Percentiles rank a stretch among this genome's conserved stretches.
These are phyloP conservation scores for Aleadryas rufinucha DNA, from an alignment of 2,113 vertebrate genomes.

Conservation along the genomic window DNA sequence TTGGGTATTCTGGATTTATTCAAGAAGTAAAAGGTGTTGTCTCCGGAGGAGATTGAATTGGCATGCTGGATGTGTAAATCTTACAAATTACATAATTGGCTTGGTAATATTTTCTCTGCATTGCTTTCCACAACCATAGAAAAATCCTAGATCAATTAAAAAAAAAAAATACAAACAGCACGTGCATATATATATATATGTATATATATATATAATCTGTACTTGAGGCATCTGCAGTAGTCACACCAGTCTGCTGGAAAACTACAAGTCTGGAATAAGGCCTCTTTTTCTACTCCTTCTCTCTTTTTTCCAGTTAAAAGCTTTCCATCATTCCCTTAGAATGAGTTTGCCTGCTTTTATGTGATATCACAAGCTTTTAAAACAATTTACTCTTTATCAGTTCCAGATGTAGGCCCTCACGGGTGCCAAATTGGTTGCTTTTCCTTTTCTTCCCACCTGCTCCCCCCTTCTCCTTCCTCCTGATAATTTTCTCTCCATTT, in stretches of 20 bases:
- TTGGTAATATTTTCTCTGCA: neutral
- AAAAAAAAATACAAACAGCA: neutral
- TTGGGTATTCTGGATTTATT: neutral
- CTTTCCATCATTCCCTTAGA: slow-evolving; percentile 3
- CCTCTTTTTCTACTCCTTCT: no score
- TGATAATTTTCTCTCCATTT: neutral
- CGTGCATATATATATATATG: no score
- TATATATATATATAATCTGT: neutral
- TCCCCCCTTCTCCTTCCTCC: neutral
- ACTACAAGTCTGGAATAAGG: neutral
- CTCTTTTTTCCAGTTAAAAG: slow-evolving; percentile 1
- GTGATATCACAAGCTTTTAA: neutral
- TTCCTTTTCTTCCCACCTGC: neutral
- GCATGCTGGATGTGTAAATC: neutral
- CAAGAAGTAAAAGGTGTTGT: neutral
- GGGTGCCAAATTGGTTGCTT: neutral
- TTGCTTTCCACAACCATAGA: neutral
- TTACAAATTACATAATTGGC: neutral
- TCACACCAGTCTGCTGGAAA: neutral
- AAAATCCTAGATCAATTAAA: neutral
- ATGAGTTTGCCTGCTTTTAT: slow-evolving; percentile 15
- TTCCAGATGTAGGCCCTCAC: neutral
- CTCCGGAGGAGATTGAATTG: neutral
- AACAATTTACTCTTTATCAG: slow-evolving; percentile 28
- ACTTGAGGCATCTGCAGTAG: neutral